These are phyloP conservation scores for Xanthostigma xanthostigma DNA, from an alignment of 2,888 invertebrate genomes.

Conservation along the genomic window DNA sequence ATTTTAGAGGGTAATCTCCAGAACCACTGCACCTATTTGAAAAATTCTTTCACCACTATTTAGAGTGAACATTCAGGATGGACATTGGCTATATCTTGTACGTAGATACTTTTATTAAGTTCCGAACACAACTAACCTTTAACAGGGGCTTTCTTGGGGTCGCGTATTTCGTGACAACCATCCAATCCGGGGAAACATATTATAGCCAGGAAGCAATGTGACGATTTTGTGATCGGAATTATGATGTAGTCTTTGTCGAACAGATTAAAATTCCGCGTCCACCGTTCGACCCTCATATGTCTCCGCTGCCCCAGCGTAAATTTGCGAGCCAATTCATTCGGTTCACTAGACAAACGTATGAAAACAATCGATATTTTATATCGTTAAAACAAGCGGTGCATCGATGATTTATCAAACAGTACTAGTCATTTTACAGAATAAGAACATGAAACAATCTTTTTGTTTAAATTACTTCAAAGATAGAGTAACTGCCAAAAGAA, in stretches of 20 bases:
- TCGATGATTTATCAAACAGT: no score
- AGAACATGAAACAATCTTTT: no score
- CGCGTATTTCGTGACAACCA: conserved; percentile 49
- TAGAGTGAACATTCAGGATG: no score
- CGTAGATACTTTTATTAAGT: no score
- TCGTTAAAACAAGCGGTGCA: no score
- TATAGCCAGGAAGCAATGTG: conserved; percentile 95
- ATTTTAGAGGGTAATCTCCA: no score
- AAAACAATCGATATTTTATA: conserved; percentile 8
- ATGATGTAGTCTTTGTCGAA: conserved; percentile 94
- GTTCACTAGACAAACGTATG: conserved; percentile 34
- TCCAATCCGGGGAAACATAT: conserved; percentile 85
- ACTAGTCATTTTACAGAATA: no score
- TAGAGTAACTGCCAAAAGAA: no score
- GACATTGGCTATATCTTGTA: no score
- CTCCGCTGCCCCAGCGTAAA: conserved; percentile 68
- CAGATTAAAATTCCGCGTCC: conserved; percentile 94
- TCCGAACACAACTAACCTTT: conserved; percentile 22
- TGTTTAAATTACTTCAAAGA: no score
- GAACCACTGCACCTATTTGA: no score
- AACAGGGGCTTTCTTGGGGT: conserved; percentile 37
- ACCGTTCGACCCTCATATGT: conserved; percentile 80
- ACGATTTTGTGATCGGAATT: conserved; percentile 95
- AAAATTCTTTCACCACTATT: no score
- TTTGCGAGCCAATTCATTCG: conserved; percentile 47